Base-by-base conservation (phyloP, 2,797 vertebrate species). In the Lateolabrax maculatus region DNA sequence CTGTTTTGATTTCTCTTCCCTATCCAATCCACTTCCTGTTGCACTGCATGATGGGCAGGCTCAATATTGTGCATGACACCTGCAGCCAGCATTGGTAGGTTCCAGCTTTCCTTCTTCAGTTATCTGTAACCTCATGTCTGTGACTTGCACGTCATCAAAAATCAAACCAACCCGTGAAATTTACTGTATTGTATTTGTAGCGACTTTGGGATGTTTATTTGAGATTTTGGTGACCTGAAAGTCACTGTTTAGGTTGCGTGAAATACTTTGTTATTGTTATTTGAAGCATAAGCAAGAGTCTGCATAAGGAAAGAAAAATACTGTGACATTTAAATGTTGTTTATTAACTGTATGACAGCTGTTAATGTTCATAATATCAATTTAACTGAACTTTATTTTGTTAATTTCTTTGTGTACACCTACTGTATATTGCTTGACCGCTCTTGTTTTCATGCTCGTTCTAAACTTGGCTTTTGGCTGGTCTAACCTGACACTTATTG, bases 11-110 rank as follows among this genome's bases (percentile, higher is more conserved):
- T 93, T 98, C 96, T 98, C 96, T 97, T 96, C 96, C 97, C 92
- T 95, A 92, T 94, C 90, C 96, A 97, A 97, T 97, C 98, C 97
- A 97, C 97, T 98, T 98, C 98, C 97, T 98, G 97, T 97, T 97
- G 96, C 96, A 97, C 97, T 98, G 98, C 98, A 98, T 99, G 98
- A 98, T 98, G 98, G 96, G 97, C 98, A 99, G 98, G 98, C 98
- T 99, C 98, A 98, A 98, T 99, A 97, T 98, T 99, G 97, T 99
- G 98, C 98, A 99, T 99, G 98, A 97, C 98, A 96, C 98, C 98
- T 97, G 95, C 98, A 97, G 95, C 97, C 94, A 97, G 97, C 96
- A 92, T 99, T 98, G 98, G 98, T 99, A 99, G 98, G 98, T 99
- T 96, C 97, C 96, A 97, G 97, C 97, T 97, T 97, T 96, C 96